A percentile compares a stretch with the other conserved stretches of the same genome.
phyloP scores from a whole-genome alignment of 1,140 invertebrate genomes.

The Drosophila fuyamai region DNA sequence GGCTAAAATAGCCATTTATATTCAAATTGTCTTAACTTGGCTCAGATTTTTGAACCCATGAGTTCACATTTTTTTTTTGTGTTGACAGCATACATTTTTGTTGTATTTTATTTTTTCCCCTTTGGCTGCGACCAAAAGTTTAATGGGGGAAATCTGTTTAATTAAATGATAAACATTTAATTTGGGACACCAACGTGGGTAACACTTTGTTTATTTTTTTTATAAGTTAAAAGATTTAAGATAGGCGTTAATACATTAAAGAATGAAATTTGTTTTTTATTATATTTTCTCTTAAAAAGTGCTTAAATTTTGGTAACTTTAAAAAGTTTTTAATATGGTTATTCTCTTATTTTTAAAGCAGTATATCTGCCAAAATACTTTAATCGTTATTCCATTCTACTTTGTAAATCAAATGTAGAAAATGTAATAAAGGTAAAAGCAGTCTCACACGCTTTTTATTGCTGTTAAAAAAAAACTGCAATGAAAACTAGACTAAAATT shows the following conservation, averaged over 20 bases:
- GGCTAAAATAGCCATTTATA: constrained; percentile 66
- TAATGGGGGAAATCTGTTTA: constrained; percentile 36
- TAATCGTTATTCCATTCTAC: too few relatives aligned
- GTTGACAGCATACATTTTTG: constrained; percentile 17
- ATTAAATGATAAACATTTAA: constrained; percentile 52
- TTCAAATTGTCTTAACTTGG: constrained; percentile 67
- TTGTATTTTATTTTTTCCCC: constrained; percentile 7
- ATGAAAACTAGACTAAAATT: not conserved
- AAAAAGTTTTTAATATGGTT: too few relatives aligned
- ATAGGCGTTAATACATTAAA: not conserved
- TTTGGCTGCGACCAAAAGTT: constrained; percentile 31
- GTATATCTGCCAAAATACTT: too few relatives aligned
- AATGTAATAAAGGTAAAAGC: too few relatives aligned
- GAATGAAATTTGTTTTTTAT: not conserved
- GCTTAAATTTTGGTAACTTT: too few relatives aligned
- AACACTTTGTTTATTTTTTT: constrained; percentile 10
- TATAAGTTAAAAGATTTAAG: too few relatives aligned
- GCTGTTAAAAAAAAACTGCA: not conserved
- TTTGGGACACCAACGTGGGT: constrained; percentile 8
- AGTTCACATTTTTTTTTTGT: constrained; percentile 7
- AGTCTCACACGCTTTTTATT: not conserved
- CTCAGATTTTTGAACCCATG: constrained; percentile 45
- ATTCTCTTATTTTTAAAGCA: too few relatives aligned
- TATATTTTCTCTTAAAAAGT: too few relatives aligned
- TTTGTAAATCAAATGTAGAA: too few relatives aligned